A percentile compares a stretch with the other conserved stretches of the same genome.
Evolutionary conservation across 2,113 vertebrate species (phyloP).

Genomic region (Holacanthus passer): DNA sequence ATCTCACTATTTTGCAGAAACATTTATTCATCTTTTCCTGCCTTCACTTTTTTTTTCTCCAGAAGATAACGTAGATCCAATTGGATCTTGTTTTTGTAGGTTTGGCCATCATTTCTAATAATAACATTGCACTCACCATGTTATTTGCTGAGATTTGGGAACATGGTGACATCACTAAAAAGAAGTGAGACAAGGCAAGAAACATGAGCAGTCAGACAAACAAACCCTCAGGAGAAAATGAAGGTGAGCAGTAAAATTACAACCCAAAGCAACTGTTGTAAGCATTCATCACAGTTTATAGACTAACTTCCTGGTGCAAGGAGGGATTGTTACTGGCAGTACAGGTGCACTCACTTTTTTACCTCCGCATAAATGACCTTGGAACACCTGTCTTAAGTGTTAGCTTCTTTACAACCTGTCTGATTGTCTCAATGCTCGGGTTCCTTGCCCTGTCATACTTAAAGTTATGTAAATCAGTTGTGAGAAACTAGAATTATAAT

Average conservation of each 20-base stretch:
- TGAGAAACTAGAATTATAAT: no score
- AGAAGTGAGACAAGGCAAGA: background rate
- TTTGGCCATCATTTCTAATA: background rate
- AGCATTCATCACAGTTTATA: background rate
- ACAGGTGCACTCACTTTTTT: background rate
- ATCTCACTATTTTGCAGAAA: background rate
- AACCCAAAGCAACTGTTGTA: no score
- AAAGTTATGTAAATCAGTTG: no score
- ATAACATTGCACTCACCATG: background rate
- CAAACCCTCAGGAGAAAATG: background rate
- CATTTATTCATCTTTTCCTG: background rate
- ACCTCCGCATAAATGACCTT: background rate
- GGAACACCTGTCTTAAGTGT: no score
- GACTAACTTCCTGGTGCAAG: background rate
- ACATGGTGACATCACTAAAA: background rate
- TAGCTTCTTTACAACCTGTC: background rate
- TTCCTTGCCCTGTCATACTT: background rate
- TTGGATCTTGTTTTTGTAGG: background rate
- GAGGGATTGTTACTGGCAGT: background rate
- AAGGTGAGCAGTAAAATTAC: background rate
- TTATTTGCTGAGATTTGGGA: conserved; percentile 13
- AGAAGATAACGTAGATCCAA: background rate
- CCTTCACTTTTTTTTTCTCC: background rate
- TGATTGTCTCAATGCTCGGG: background rate
- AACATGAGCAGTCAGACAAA: background rate